phyloP scores from a whole-genome alignment of 1,140 invertebrate genomes.

The Trachelipus rathkii region DNA sequence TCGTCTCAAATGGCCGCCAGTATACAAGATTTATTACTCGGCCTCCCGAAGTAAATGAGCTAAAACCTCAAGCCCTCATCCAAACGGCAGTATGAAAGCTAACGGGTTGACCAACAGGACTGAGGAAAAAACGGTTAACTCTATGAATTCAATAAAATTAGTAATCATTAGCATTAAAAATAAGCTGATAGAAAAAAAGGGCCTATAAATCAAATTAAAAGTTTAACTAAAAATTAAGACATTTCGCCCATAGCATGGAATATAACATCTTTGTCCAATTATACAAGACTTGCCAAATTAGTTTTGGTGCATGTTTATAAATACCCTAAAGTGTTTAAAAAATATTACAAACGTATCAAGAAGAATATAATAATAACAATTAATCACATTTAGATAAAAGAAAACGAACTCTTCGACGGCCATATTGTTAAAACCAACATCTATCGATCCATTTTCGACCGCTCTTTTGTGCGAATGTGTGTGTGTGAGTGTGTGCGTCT shows the following conservation, averaged over 20 bases:
- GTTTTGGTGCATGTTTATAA: no score
- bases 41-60: slow-evolving; percentile 1
- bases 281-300: not conserved
- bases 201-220: not conserved
- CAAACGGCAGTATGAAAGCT: slow-evolving; percentile 12
- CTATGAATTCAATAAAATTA: not conserved
- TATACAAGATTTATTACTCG: slow-evolving; percentile 8
- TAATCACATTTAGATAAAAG: not conserved
- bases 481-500: not conserved
- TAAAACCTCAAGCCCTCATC: slow-evolving; percentile 6
- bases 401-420: not conserved
- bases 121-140: not conserved
- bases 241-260: not conserved
- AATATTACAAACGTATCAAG: not conserved
- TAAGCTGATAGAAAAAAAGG: not conserved
- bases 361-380: not conserved
- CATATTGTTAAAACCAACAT: slow-evolving; percentile 4
- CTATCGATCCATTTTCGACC: slow-evolving; percentile 3
- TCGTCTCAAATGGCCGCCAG: slow-evolving; percentile 1
- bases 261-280: not conserved
- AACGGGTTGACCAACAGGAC: slow-evolving; percentile 4
- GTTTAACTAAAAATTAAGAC: not conserved
- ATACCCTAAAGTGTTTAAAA: no score
- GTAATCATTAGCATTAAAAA: not conserved
- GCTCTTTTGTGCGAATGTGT: no score